Conservation (phyloP, 1,140 invertebrate genomes). For the Bilobella aurantiaca region DNA sequence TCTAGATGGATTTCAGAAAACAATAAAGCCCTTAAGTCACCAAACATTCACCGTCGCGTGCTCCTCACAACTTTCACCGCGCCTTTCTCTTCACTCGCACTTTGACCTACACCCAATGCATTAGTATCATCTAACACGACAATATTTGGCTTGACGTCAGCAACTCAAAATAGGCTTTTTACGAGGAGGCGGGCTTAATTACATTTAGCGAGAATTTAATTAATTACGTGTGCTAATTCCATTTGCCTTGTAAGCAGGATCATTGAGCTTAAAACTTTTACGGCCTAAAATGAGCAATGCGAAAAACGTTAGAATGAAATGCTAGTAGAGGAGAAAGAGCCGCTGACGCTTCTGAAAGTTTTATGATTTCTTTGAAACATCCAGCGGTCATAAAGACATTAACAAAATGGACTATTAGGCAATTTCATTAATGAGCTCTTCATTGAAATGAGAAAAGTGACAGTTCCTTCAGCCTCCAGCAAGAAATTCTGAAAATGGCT, state of each 20-base stretch:
- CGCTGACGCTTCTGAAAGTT: neutral
- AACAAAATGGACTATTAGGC: constrained; percentile 1
- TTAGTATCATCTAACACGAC: no score
- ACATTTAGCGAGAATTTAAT: no score
- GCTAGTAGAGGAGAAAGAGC: neutral
- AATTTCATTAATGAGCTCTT: constrained; percentile 2
- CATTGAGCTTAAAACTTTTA: no score
- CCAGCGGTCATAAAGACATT: neutral
- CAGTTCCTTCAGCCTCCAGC: neutral
- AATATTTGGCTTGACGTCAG: no score
- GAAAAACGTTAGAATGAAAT: no score
- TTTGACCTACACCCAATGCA: neutral
- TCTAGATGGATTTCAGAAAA: neutral
- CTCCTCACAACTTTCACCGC: neutral
- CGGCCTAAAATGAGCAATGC: no score
- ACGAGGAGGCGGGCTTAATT: no score
- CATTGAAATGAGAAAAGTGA: constrained; percentile 4
- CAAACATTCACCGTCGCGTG: neutral
- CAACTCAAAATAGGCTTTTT: no score
- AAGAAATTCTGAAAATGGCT: neutral
- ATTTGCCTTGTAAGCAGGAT: no score
- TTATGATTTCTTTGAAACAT: constrained; percentile 1
- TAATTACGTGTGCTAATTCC: no score
- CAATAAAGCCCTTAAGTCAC: neutral
- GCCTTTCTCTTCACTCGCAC: neutral